Conservation (phyloP, 2,113 vertebrate genomes). For the Epinephelus cyanopodus region DNA sequence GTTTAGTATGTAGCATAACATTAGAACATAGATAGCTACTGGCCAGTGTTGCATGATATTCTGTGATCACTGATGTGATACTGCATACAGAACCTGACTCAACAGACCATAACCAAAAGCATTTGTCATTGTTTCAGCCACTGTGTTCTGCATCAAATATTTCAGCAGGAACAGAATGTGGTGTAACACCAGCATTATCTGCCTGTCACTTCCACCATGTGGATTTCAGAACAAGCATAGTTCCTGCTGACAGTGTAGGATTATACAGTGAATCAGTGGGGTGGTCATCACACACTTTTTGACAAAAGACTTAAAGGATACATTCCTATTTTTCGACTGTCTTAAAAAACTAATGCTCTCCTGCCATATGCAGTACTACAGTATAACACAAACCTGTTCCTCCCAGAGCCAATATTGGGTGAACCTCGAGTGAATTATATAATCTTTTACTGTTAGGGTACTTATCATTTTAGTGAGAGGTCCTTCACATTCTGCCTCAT, state of each 20-base stretch:
- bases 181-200: constrained; percentile 13
- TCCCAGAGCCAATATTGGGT: no score
- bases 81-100: constrained; percentile 32
- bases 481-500: no score
- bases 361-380: no score
- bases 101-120: not conserved
- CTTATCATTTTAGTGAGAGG: not conserved
- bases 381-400: no score
- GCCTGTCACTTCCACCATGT: not conserved
- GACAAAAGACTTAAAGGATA: not conserved
- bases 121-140: constrained; percentile 6
- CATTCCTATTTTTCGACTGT: no score
- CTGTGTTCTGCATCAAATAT: not conserved
- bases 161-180: constrained; percentile 27
- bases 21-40: constrained; percentile 8
- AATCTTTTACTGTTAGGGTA: not conserved
- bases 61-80: not conserved
- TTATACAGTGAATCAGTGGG: not conserved
- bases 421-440: not conserved
- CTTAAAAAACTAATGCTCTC: no score
- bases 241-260: constrained; percentile 4
- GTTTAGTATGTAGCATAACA: not conserved
- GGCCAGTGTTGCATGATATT: not conserved
- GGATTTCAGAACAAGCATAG: not conserved
- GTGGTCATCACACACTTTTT: not conserved